Base-by-base conservation (phyloP, 2,888 invertebrate genomes). In the Xylota sylvarum region DNA sequence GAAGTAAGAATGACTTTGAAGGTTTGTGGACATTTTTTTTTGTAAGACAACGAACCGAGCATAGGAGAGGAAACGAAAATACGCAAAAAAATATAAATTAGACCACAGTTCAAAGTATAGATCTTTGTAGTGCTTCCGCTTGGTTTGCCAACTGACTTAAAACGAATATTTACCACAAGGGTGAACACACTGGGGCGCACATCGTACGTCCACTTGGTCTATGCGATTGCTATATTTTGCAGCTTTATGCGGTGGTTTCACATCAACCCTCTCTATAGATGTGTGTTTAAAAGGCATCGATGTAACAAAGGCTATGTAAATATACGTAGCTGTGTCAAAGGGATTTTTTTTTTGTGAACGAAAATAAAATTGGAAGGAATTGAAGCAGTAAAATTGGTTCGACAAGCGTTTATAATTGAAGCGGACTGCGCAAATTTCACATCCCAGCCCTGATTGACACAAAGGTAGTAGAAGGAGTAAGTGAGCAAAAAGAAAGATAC, bases 361-460 rank as follows among this genome's bases (percentile, higher is more conserved):
- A 80, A 74, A 74, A 85, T 76, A 85, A 79, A 85, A 79, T 80
- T 80, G 70, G 80, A 60, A 77, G 80, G 80, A 85, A 76, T 64
- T 74, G 84, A 85, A 74, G 84, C 84, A 80, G 80, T 76, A 69
- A 85, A 80, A 80, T 85, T 85, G 84, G 70, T 85, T 85, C 64
- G 84, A 85, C 80, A 85, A 85, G 74, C 84, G 84, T 85, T 62
- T 62, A 62, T 60, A 72, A 72, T 74, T 64, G 73, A 74, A 62
- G 62, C 62, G 62, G 73, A 74, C 73, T 74, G 62, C 50, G 30
- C 27, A 74, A 72, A 74, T 52, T 62, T 64, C 73, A 43, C 52
- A 74, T 74, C 32, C 35, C 19, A 32, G 43, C 19, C 52, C 43
- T 64, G 65, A 77, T 77, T 77, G 67, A 67, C 67, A 43, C n/a